Evolutionary conservation across 1,140 invertebrate species (phyloP), one percentile per base, ranked within the genome.

Genomic region (Oscheius sp.): DNA sequence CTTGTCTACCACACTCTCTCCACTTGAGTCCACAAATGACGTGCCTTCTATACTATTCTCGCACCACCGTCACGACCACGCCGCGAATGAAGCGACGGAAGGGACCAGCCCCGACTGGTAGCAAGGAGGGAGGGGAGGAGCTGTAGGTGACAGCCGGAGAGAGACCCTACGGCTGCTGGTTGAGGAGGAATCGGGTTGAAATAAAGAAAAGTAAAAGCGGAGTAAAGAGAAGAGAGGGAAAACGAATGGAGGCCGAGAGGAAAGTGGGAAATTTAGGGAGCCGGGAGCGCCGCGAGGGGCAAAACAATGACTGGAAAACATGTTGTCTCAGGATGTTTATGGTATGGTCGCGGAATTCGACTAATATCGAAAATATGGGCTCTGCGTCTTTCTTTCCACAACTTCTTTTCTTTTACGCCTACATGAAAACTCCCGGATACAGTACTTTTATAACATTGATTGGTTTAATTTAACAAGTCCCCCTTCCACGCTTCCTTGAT

Each of bases 221-320:
- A 55, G 7, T 13, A 13, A 23, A 23, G 7, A 7, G 49, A 26
- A 55, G 49, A 7, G 38, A 55, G 28, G 49, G n/a, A n/a, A n/a
- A n/a, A n/a, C n/a, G n/a, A n/a, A n/a, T n/a, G n/a, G n/a, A n/a
- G n/a, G n/a, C n/a, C n/a, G n/a, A n/a, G n/a, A n/a, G n/a, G n/a
- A n/a, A n/a, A n/a, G n/a, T n/a, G n/a, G n/a, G n/a, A n/a, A n/a
- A n/a, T n/a, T n/a, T n/a, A n/a, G n/a, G n/a, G n/a, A n/a, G n/a
- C n/a, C n/a, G n/a, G n/a, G n/a, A n/a, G n/a, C n/a, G n/a, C n/a
- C n/a, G n/a, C n/a, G n/a, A n/a, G n/a, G n/a, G n/a, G 49, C 7
- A 55, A 55, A 55, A 55, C 49, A 55, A 23, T 55, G 49, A 55
- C 7, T 23, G 49, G 23, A 55, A 55, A 55, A 55, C 49, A 55